Evolutionary conservation across 1,140 invertebrate genomes (phyloP).

Genomic region (Brachionus paranguensis): DNA sequence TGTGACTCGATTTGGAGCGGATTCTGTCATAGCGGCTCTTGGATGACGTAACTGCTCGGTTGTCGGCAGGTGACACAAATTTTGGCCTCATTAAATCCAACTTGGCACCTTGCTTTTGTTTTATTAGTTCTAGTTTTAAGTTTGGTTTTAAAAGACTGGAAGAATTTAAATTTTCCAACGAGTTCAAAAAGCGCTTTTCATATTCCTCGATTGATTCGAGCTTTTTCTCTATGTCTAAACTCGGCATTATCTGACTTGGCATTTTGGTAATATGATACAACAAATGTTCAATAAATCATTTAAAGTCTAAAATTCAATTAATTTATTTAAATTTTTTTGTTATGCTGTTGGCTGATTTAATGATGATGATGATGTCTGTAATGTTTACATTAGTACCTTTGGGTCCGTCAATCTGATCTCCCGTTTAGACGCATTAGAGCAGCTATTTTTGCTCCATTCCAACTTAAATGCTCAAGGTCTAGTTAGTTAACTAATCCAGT

Average conservation of each 20-base stretch:
- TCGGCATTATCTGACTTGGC: not conserved
- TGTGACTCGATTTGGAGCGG: not conserved
- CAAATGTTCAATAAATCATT: not conserved
- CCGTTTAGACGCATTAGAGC: no score
- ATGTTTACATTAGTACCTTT: no score
- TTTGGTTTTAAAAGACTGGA: constrained; percentile 5
- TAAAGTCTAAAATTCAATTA: not conserved
- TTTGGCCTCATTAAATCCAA: not conserved
- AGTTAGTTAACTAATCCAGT: no score
- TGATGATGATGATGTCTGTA: no score
- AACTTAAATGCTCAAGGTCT: no score
- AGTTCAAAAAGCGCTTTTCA: constrained; percentile 18
- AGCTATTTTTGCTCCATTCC: no score
- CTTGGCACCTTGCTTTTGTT: not conserved
- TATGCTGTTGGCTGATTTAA: not conserved
- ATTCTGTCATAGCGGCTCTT: not conserved
- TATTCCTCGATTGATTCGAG: constrained; percentile 15
- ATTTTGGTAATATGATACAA: not conserved
- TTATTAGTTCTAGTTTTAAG: not conserved
- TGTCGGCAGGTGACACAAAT: not conserved
- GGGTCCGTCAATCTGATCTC: no score
- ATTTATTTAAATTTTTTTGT: not conserved
- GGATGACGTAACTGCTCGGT: not conserved
- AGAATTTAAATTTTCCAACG: constrained; percentile 11
- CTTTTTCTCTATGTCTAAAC: not conserved